A percentile compares a stretch with the other conserved stretches of the same genome.
Evolutionary conservation across 2,797 vertebrate species (phyloP).

Genomic region (Falco concolor): DNA sequence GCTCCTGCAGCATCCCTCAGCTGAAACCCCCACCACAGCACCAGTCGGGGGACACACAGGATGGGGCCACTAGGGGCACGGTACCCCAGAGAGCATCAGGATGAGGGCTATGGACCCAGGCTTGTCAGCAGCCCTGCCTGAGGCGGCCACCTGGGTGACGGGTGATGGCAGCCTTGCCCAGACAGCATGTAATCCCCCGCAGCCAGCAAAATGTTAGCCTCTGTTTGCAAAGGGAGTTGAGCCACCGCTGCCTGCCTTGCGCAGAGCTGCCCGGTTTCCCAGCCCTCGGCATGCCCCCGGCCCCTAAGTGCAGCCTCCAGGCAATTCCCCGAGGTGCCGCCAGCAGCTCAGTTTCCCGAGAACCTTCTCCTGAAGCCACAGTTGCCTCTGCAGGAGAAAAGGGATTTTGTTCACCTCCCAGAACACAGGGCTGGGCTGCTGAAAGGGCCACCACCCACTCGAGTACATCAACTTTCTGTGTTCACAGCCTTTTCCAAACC

Average conservation of each 20-base stretch:
- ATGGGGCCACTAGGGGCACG: neutral
- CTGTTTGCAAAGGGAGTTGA: neutral
- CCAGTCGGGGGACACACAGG: neutral
- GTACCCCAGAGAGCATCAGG: neutral
- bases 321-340: neutral
- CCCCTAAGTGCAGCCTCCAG: neutral
- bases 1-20: neutral
- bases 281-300: accelerated
- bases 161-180: neutral
- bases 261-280: neutral
- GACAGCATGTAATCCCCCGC: neutral
- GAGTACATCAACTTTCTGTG: neutral
- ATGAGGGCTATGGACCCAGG: neutral
- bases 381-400: neutral
- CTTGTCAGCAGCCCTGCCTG: neutral
- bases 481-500: neutral
- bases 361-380: neutral
- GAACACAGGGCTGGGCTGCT: neutral
- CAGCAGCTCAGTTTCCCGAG: neutral
- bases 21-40: neutral
- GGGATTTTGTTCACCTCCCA: neutral
- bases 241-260: neutral
- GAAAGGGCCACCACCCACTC: neutral
- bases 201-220: neutral
- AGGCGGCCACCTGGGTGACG: neutral